These are phyloP conservation scores for Percina caprodes DNA, from an alignment of 2,113 vertebrate genomes.

Conservation along the genomic window DNA sequence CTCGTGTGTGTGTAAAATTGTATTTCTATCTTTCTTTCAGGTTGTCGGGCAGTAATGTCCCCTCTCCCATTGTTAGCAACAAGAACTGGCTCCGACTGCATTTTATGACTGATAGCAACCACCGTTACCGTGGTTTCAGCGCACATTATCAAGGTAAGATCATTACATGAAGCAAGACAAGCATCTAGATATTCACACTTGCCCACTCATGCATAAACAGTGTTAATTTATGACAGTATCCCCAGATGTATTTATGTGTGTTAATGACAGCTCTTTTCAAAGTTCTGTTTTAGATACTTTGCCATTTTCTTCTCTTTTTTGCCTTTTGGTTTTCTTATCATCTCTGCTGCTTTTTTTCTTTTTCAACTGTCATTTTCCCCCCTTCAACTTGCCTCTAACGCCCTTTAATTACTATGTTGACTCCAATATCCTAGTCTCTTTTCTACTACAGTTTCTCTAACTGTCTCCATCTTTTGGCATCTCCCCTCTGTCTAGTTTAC, in stretches of 20 bases:
- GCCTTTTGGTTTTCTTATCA: constrained; percentile 18
- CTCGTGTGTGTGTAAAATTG: not conserved
- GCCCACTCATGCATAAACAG: not conserved
- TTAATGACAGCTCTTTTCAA: constrained; percentile 31
- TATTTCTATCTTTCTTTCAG: constrained; percentile 74
- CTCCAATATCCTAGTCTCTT: constrained; percentile 51
- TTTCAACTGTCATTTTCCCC: constrained; percentile 43
- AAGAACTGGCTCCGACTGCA: constrained; percentile 99
- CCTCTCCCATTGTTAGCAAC: constrained; percentile 98
- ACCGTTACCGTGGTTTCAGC: constrained; percentile 96
- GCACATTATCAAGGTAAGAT: constrained; percentile 97
- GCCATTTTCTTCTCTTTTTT: constrained; percentile 10
- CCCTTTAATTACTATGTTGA: constrained; percentile 65
- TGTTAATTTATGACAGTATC: not conserved
- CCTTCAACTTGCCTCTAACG: constrained; percentile 53
- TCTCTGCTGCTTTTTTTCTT: constrained; percentile 2
- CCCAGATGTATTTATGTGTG: constrained; percentile 6
- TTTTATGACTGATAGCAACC: constrained; percentile 98
- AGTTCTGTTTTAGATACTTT: constrained; percentile 33
- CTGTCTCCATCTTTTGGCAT: constrained; percentile 14
- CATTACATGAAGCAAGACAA: not conserved
- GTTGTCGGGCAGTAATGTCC: constrained; percentile 97
- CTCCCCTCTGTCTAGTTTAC: constrained; percentile 1
- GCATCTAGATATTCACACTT: constrained; percentile 3
- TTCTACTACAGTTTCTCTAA: constrained; percentile 16